These are phyloP conservation scores for Diacarnus erythraeanus DNA, from an alignment of 37 sponge, comb jelly and placozoan species.

Conservation along the genomic window DNA sequence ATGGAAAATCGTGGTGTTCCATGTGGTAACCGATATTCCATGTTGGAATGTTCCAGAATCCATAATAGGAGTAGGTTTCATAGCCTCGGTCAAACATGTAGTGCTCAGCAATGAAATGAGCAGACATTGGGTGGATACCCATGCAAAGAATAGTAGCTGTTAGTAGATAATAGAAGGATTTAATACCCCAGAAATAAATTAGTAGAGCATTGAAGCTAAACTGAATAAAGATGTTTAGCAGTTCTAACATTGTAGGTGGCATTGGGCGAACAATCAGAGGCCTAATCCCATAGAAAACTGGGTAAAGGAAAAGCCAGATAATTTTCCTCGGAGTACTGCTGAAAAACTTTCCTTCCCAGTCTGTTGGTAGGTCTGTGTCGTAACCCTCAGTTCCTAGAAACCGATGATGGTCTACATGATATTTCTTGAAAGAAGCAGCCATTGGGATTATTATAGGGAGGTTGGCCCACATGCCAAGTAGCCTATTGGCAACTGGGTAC, in stretches of 20 bases:
- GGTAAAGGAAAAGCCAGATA: slow-evolving; percentile 95
- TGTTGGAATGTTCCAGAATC: slow-evolving; percentile 87
- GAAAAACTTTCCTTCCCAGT: slow-evolving; percentile 87
- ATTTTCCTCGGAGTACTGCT: slow-evolving; percentile 75
- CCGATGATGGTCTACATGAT: slow-evolving; percentile 96
- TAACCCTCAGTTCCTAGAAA: slow-evolving; percentile 84
- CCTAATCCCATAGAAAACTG: slow-evolving; percentile 88
- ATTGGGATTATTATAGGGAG: slow-evolving; percentile 92
- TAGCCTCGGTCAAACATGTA: slow-evolving; percentile 93
- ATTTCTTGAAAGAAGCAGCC: slow-evolving; percentile 95
- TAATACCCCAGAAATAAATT: slow-evolving; percentile 77
- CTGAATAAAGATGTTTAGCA: slow-evolving; percentile 77
- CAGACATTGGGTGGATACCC: slow-evolving; percentile 99
- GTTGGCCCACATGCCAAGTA: slow-evolving; percentile 95
- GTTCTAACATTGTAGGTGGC: slow-evolving; percentile 76
- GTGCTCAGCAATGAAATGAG: slow-evolving; percentile 99
- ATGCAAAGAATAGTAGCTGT: slow-evolving; percentile 78
- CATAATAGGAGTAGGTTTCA: slow-evolving; percentile 99
- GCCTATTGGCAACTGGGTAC: slow-evolving; percentile 80
- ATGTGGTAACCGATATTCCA: slow-evolving; percentile 99
- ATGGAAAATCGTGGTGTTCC: slow-evolving; percentile 99
- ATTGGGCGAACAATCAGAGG: slow-evolving; percentile 89
- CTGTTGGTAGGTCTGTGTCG: slow-evolving; percentile 91
- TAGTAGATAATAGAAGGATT: slow-evolving; percentile 76
- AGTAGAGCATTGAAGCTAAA: slow-evolving; percentile 73